Base-by-base conservation (phyloP, 2,797 vertebrate species). In the Gadopsis marmoratus region DNA sequence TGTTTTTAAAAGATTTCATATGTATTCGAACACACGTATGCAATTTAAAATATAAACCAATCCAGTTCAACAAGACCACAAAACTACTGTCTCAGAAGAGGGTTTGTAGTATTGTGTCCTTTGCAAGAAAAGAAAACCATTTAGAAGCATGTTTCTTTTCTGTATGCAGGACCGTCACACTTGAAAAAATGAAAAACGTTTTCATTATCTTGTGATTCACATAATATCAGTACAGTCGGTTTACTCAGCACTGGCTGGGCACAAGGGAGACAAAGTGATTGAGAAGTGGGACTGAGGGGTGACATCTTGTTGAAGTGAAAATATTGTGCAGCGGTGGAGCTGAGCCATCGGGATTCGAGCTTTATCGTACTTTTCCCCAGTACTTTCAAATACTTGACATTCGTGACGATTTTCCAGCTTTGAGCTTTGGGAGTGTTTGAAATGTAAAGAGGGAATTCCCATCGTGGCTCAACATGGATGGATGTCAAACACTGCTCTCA, bases 381-480 rank as follows among this genome's bases (percentile, higher is more conserved):
- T 41, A 21, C 74, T 87, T 88, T 71, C 60, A 76, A 76, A 77
- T 71, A 63, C 43, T 79, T 75, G 71, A 83, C 83, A 81, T 64
- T 53, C n/a, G 2, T 59, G 75, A 84, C 63, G 66, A 50, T 71
- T 78, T 58, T 85, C 71, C 56, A 79, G 78, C 75, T 79, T 80
- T 54, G 83, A 35, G 7, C 1, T 26, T 26, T 0, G 43, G 26
- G 69, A 77, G 69, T 7, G 67, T 79, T 89, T 86, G 74, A 88
- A 82, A 85, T 85, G 81, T 81, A 81, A 81, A 86, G 61, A 79
- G 64, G 29, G 66, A 69, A 85, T 84, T 83, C 76, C 83, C 81
- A 33, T 48, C 6, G 47, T 69, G 84, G 84, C 76, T 76, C 76
- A 69, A 78, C 68, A 10, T 13, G n/a, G 88, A 89, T 43, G 78